phyloP scores from a whole-genome alignment of 2,888 invertebrate genomes.

The Phanerotoma sp. region DNA sequence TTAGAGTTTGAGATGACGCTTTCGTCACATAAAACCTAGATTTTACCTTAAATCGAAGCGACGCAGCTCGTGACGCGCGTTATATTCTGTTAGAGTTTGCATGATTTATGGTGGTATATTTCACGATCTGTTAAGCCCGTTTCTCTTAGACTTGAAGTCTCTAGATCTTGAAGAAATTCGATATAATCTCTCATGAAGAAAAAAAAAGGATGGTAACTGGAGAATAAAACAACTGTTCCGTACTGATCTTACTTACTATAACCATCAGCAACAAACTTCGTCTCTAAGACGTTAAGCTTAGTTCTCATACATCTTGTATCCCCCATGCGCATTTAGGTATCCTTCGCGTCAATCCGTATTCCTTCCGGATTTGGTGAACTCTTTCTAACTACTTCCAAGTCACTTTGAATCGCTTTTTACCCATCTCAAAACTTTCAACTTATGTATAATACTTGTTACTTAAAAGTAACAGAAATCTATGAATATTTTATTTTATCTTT shows the following conservation, averaged over 20 bases:
- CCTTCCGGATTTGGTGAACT: no score
- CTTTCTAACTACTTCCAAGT: no score
- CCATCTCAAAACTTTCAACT: no score
- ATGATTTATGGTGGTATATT: slow-evolving; percentile 35
- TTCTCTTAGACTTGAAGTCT: slow-evolving; percentile 8
- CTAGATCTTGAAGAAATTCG: slow-evolving; percentile 34
- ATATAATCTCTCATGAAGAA: slow-evolving; percentile 32
- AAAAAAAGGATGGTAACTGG: slow-evolving; percentile 1
- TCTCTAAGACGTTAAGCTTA: neutral
- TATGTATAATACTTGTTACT: no score
- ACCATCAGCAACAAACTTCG: neutral
- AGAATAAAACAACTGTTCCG: slow-evolving; percentile 2
- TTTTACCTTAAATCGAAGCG: neutral
- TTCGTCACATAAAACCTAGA: no score
- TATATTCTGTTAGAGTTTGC: slow-evolving; percentile 20
- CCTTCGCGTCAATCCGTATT: no score
- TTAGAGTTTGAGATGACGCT: no score
- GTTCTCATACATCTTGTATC: slow-evolving; percentile 1
- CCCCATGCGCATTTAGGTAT: neutral
- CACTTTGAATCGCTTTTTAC: no score
- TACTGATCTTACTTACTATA: slow-evolving; percentile 2
- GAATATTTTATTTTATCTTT: no score
- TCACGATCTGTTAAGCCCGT: neutral
- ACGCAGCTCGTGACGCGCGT: neutral
- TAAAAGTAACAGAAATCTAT: no score